Conservation (phyloP, 2,113 vertebrate genomes). For the Dipodomys merriami region DNA sequence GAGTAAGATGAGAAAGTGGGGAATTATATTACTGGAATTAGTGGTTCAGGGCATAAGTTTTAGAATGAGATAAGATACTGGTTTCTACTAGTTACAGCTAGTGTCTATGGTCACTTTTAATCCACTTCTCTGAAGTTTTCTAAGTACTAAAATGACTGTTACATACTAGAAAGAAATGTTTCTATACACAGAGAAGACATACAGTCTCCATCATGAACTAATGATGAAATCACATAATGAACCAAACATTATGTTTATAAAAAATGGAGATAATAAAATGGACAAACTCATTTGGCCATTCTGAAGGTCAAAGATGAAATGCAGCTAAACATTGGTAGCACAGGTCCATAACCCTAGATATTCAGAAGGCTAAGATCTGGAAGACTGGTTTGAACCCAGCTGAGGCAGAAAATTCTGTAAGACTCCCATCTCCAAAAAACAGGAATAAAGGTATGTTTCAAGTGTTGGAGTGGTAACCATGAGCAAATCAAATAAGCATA, state of each 20-base stretch:
- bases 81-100: not conserved
- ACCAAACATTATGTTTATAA: not conserved
- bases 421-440: no score
- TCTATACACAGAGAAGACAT: not conserved
- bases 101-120: not conserved
- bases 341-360: no score
- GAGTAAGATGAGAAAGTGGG: not conserved
- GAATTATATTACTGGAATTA: not conserved
- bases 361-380: no score
- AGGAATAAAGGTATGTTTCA: no score
- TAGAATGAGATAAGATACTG: not conserved
- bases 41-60: not conserved
- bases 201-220: not conserved
- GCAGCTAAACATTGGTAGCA: no score
- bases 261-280: not conserved
- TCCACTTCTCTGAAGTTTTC: not conserved
- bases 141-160: constrained; percentile 51
- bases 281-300: not conserved
- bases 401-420: no score
- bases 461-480: no score
- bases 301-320: not conserved
- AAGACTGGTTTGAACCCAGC: no score
- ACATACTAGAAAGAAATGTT: not conserved
- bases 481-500: no score
- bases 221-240: not conserved